These are phyloP conservation scores for Lydus trimaculatus DNA, from an alignment of 2,888 invertebrate genomes.

Conservation along the genomic window DNA sequence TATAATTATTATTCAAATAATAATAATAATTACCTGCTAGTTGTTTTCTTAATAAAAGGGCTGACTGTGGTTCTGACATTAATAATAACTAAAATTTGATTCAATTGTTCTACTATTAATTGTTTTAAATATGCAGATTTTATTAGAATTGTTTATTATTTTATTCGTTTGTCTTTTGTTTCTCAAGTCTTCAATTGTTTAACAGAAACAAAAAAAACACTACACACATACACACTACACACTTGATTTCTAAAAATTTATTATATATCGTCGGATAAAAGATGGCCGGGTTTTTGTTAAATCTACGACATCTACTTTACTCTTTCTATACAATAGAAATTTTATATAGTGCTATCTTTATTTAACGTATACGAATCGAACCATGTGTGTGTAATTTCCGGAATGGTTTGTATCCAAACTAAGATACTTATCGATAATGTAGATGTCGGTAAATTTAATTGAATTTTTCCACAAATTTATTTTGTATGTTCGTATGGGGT, in stretches of 20 bases:
- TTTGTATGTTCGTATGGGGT: too few species aligned
- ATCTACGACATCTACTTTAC: neutral
- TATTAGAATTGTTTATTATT: constrained; percentile 53
- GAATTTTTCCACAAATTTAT: neutral
- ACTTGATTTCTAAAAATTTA: neutral
- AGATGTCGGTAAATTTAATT: neutral
- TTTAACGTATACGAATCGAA: constrained; percentile 54
- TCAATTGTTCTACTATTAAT: too few species aligned
- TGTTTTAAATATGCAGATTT: too few species aligned
- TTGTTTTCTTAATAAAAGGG: constrained; percentile 94
- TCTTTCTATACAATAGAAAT: constrained; percentile 16
- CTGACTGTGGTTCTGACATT: constrained; percentile 96
- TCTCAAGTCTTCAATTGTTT: neutral
- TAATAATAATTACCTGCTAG: constrained; percentile 93
- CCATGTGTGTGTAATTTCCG: constrained; percentile 62
- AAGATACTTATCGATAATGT: neutral
- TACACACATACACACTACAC: neutral
- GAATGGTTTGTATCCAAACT: constrained; percentile 47
- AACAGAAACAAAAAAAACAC: constrained; percentile 69
- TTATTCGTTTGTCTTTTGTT: constrained; percentile 70
- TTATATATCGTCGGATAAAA: constrained; percentile 67
- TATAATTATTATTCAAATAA: too few species aligned
- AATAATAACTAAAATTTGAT: constrained; percentile 67
- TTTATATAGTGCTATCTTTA: constrained; percentile 33
- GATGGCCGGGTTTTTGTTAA: constrained; percentile 70